These are phyloP conservation scores for Maconellicoccus hirsutus DNA, from an alignment of 1,140 invertebrate genomes.

Conservation along the genomic window DNA sequence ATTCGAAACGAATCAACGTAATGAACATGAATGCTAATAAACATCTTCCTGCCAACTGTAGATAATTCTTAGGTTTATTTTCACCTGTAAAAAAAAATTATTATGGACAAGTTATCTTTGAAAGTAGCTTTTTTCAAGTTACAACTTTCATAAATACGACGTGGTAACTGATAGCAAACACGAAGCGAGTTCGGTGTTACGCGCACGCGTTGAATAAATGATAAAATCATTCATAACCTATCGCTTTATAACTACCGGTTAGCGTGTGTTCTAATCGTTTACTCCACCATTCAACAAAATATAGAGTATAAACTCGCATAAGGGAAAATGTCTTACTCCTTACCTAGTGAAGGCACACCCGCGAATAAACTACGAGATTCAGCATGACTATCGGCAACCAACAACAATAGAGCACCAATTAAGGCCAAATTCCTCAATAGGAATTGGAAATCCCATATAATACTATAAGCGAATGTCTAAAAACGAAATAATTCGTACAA, in stretches of 20 bases:
- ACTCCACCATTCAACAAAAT: too few relatives aligned
- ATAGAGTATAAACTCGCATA: neutral
- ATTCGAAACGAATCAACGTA: slow-evolving; percentile 86
- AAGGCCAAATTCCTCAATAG: slow-evolving; percentile 88
- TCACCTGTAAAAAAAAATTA: slow-evolving; percentile 43
- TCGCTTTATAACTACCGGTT: too few relatives aligned
- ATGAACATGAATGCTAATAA: slow-evolving; percentile 98
- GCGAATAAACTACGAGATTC: slow-evolving; percentile 91
- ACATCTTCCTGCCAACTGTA: slow-evolving; percentile 90
- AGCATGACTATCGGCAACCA: slow-evolving; percentile 85
- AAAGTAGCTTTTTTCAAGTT: too few relatives aligned
- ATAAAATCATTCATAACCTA: too few relatives aligned
- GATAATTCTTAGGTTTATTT: slow-evolving; percentile 94
- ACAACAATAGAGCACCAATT: slow-evolving; percentile 85
- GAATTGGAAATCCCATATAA: slow-evolving; percentile 97
- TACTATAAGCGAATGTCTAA: slow-evolving; percentile 95
- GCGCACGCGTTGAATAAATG: too few relatives aligned
- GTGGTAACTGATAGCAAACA: too few relatives aligned
- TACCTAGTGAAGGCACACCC: slow-evolving; percentile 85
- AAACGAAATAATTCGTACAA: slow-evolving; percentile 30
- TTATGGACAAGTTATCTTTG: too few relatives aligned
- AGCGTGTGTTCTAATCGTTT: too few relatives aligned
- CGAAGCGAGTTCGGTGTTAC: too few relatives aligned
- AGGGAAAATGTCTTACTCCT: neutral
- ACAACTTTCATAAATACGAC: too few relatives aligned